A percentile compares a stretch with the other conserved stretches of the same genome.
Evolutionary conservation across 2,888 invertebrate species (phyloP).

Genomic region (Megastigmus dorsalis): DNA sequence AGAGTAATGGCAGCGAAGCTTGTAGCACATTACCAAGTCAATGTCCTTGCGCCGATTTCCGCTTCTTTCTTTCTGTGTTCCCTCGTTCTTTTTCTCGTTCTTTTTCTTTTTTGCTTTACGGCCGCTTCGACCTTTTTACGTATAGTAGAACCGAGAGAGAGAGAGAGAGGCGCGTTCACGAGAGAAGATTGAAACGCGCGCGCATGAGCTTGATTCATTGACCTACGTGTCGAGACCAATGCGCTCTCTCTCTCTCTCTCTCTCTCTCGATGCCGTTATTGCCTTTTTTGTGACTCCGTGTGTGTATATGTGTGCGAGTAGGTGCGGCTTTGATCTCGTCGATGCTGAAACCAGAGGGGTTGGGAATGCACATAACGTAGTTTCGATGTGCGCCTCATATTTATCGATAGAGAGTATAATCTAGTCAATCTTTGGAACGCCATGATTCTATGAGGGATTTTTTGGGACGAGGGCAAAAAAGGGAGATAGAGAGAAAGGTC

Average conservation of each 20-base stretch:
- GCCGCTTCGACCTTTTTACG: conserved; percentile 20
- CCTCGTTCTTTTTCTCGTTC: neutral
- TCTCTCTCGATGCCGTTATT: conserved; percentile 20
- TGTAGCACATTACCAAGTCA: too few species aligned
- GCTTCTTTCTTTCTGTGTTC: too few species aligned
- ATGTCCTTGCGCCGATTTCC: too few species aligned
- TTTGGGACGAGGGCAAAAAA: neutral
- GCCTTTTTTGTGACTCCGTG: conserved; percentile 19
- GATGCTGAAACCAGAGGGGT: neutral
- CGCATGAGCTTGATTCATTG: conserved; percentile 28
- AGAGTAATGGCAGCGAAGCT: too few species aligned
- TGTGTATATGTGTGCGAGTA: too few species aligned
- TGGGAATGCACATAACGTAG: conserved; percentile 12
- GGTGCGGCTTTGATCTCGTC: conserved; percentile 25
- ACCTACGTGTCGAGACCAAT: conserved; percentile 4
- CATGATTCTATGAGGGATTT: neutral
- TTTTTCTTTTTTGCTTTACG: conserved; percentile 8
- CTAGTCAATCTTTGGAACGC: conserved; percentile 3
- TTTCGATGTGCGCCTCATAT: conserved; percentile 1
- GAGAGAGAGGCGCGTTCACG: too few species aligned
- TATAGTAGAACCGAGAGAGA: too few species aligned
- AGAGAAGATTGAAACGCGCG: neutral
- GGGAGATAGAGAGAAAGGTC: too few species aligned
- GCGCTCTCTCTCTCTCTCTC: too few species aligned
- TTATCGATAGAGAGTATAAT: conserved; percentile 21